Conservation (phyloP, 2,797 vertebrate species). For the Orientallactaga sibirica region DNA sequence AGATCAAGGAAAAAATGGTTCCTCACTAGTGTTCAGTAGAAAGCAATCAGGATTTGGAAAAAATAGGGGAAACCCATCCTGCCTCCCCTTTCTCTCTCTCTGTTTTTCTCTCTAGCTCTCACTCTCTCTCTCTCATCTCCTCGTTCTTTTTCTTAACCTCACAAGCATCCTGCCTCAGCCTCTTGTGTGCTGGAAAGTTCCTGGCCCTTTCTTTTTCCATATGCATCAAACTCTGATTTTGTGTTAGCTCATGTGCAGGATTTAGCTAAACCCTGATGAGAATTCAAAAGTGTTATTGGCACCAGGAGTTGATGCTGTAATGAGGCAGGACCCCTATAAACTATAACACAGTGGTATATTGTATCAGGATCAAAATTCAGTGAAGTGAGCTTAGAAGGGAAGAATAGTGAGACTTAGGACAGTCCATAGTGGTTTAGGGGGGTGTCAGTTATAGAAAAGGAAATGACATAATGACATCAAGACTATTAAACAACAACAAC, state of each 20-base stretch:
- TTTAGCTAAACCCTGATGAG: background rate
- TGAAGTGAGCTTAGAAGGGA: background rate
- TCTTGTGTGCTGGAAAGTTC: background rate
- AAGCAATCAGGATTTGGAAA: slow-evolving; percentile 29
- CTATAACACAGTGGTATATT: background rate
- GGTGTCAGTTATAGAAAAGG: background rate
- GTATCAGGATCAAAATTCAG: background rate
- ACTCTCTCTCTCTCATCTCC: background rate
- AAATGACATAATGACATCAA: background rate
- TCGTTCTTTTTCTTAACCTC: background rate
- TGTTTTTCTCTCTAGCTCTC: background rate
- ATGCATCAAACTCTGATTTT: background rate
- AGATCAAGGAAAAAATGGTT: background rate
- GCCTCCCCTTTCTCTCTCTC: background rate
- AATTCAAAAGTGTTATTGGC: slow-evolving; percentile 29
- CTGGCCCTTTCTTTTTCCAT: slow-evolving; percentile 17
- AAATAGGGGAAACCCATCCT: background rate
- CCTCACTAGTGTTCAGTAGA: slow-evolving; percentile 2
- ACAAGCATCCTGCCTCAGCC: background rate
- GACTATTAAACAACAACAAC: too few relatives aligned
- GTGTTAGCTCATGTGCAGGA: background rate
- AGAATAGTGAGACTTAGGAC: background rate
- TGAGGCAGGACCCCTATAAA: slow-evolving; percentile 29
- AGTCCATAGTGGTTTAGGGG: background rate
- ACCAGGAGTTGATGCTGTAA: background rate